Conservation (phyloP, 1,140 invertebrate species). For the Mactra quadrangularis region DNA sequence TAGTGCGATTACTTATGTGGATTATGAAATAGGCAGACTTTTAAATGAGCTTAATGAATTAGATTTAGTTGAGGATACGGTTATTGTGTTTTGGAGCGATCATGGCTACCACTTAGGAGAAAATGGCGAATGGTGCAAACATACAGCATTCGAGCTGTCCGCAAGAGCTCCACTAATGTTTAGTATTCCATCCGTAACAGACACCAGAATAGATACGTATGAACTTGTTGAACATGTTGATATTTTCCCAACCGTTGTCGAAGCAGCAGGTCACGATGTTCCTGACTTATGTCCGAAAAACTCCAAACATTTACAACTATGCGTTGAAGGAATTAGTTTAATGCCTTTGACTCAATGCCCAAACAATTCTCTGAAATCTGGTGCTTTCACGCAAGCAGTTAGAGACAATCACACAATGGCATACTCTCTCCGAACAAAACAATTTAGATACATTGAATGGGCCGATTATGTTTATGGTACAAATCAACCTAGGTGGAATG, state of each 20-base stretch:
- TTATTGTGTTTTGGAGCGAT: conserved; percentile 91
- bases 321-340: conserved; percentile 90
- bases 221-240: not conserved
- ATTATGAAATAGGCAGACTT: conserved; percentile 90
- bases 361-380: conserved; percentile 64
- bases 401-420: conserved; percentile 87
- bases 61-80: conserved; percentile 87
- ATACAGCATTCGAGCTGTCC: too few relatives aligned
- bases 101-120: conserved; percentile 98
- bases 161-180: too few relatives aligned
- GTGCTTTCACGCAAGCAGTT: conserved; percentile 92
- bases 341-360: conserved; percentile 65
- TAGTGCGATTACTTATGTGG: conserved; percentile 90
- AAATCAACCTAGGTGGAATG: not conserved
- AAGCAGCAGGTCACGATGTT: conserved; percentile 73
- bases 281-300: conserved; percentile 85
- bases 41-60: conserved; percentile 86
- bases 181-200: too few relatives aligned
- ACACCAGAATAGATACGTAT: not conserved
- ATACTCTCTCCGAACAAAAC: conserved; percentile 22
- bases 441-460: conserved; percentile 29
- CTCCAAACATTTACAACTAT: conserved; percentile 82
- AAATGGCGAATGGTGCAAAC: too few relatives aligned
- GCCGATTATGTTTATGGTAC: not conserved
- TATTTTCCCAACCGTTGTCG: not conserved